Evolutionary conservation across 1,140 invertebrate species (phyloP).

Genomic region (Chelonus insularis): DNA sequence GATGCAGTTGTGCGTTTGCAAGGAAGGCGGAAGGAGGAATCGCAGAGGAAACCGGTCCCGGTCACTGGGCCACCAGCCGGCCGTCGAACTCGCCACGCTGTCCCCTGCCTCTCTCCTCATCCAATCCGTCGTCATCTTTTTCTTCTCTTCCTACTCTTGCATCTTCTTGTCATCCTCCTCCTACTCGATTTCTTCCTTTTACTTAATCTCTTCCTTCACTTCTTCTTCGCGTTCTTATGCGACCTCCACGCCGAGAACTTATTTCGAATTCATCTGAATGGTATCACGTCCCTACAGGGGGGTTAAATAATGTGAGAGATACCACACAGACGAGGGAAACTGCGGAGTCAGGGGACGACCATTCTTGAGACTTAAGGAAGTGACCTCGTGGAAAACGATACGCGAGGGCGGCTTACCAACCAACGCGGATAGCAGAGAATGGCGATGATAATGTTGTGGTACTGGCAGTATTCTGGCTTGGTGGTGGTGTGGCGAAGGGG

Average conservation of each 20-base stretch:
- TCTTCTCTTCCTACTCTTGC: slow-evolving; percentile 8
- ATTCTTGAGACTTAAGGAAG: slow-evolving; percentile 17
- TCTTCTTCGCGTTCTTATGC: slow-evolving; percentile 12
- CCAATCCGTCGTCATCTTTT: slow-evolving; percentile 38
- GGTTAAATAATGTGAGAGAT: slow-evolving; percentile 24
- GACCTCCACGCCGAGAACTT: slow-evolving; percentile 2
- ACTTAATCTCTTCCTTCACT: background rate
- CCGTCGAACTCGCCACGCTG: slow-evolving; percentile 57
- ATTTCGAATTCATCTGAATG: slow-evolving; percentile 12
- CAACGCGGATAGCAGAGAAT: background rate
- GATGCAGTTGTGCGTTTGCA: slow-evolving; percentile 60
- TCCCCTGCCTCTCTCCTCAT: slow-evolving; percentile 41
- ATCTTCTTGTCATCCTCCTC: background rate
- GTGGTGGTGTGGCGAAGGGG: slow-evolving; percentile 18
- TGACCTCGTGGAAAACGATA: slow-evolving; percentile 26
- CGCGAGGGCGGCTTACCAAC: slow-evolving; percentile 9
- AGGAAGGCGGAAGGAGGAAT: slow-evolving; percentile 61
- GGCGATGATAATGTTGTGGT: slow-evolving; percentile 14
- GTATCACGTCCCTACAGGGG: slow-evolving; percentile 8
- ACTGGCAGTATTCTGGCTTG: background rate
- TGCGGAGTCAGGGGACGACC: background rate
- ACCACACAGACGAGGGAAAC: background rate
- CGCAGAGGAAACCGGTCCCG: slow-evolving; percentile 60
- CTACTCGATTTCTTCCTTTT: background rate
- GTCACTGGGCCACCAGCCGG: slow-evolving; percentile 61